Evolutionary conservation across 2,888 invertebrate species (phyloP).

Genomic region (Meghimatium bilineatum): DNA sequence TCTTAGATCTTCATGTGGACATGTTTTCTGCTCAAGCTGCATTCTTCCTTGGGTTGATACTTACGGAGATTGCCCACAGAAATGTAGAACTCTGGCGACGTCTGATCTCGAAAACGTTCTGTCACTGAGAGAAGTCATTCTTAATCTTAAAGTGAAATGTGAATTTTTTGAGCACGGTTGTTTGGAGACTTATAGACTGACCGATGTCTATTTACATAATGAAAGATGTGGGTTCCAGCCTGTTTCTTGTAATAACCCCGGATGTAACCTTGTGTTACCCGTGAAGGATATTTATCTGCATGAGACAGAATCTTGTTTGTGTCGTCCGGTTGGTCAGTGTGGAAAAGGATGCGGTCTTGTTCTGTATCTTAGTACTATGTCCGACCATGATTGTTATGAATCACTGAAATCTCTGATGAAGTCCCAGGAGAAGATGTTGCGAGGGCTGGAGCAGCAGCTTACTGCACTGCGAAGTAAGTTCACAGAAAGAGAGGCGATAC

Average conservation of each 20-base stretch:
- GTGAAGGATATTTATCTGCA: conserved; percentile 56
- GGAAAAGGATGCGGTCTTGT: conserved; percentile 63
- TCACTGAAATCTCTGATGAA: conserved; percentile 58
- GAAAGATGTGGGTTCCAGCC: conserved; percentile 60
- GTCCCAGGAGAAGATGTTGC: conserved; percentile 58
- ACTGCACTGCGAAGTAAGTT: conserved; percentile 53
- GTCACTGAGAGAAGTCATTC: conserved; percentile 62
- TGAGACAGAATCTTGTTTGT: conserved; percentile 59
- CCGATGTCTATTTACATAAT: conserved; percentile 58
- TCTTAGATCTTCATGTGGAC: conserved; percentile 65
- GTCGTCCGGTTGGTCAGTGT: conserved; percentile 63
- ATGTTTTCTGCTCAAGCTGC: conserved; percentile 69
- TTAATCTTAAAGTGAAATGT: conserved; percentile 65
- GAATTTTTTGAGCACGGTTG: conserved; percentile 64
- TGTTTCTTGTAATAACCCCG: conserved; percentile 59
- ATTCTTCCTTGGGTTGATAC: conserved; percentile 65
- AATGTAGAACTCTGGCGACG: conserved; percentile 58
- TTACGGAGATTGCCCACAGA: conserved; percentile 63
- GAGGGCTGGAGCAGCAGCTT: conserved; percentile 57
- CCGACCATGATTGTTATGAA: conserved; percentile 60
- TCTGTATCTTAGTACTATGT: conserved; percentile 52
- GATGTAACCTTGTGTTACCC: conserved; percentile 57
- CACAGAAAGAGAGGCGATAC: conserved; percentile 58
- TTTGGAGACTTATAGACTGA: conserved; percentile 55
- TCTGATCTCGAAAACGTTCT: conserved; percentile 64